These are phyloP conservation scores for Glandiceps talaboti DNA, from an alignment of 53 echinoderm and acorn worm genomes.

Conservation along the genomic window DNA sequence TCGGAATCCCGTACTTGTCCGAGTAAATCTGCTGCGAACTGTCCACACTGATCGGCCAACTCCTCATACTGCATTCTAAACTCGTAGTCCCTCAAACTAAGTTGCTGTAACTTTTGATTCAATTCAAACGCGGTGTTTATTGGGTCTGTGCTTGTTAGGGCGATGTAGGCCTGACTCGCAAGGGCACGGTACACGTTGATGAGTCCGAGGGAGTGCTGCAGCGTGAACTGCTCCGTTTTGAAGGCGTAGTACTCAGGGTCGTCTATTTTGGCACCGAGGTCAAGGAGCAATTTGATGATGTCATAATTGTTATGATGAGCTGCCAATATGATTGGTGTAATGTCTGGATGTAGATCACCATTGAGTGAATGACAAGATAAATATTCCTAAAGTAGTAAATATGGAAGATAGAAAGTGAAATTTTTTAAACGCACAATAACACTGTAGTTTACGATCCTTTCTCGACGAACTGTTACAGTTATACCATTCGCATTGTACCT, in stretches of 20 bases:
- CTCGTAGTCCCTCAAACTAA: constrained; percentile 78
- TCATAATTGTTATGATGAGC: constrained; percentile 99
- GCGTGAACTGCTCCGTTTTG: constrained; percentile 83
- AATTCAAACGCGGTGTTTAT: constrained; percentile 97
- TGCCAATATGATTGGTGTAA: constrained; percentile 92
- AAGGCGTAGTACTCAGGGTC: constrained; percentile 95
- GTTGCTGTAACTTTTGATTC: constrained; percentile 70
- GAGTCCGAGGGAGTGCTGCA: constrained; percentile 91
- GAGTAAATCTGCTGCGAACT: constrained; percentile 94
- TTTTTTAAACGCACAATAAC: too few relatives aligned
- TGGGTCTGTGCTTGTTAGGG: constrained; percentile 88
- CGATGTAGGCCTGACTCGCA: constrained; percentile 93
- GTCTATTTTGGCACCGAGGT: constrained; percentile 94
- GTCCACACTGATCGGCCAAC: constrained; percentile 80
- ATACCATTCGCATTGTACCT: too few relatives aligned
- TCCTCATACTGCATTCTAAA: constrained; percentile 78
- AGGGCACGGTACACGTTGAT: constrained; percentile 93
- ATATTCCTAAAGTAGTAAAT: constrained; percentile 51
- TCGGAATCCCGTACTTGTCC: constrained; percentile 95
- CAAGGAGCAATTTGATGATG: constrained; percentile 90
- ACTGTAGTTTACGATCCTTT: too few relatives aligned
- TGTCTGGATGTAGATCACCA: constrained; percentile 98
- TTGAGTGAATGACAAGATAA: constrained; percentile 88
- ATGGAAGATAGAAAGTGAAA: too few relatives aligned
- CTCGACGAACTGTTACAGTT: too few relatives aligned